Percentiles rank a stretch among this genome's conserved stretches.
These are phyloP conservation scores for Hydractinia symbiolongicarpus DNA, from an alignment of 30 jellyfish, hydroid and myxozoan species.

Conservation along the genomic window DNA sequence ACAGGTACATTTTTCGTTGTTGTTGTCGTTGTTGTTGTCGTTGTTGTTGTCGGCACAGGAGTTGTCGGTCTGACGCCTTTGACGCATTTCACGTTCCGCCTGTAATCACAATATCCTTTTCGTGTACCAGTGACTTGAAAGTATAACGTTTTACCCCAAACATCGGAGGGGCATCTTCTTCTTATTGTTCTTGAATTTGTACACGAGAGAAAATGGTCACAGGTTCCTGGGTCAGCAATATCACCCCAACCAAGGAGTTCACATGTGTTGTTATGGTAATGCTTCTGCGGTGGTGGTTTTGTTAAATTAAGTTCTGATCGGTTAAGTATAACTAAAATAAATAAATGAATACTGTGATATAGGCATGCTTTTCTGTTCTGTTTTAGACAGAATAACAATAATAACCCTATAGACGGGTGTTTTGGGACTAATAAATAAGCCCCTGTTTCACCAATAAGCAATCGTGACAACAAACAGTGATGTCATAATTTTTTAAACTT, in stretches of 20 bases:
- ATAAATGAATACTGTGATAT: not conserved
- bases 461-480: too few relatives aligned
- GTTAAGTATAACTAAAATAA: not conserved
- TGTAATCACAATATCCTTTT: not conserved
- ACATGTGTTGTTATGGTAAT: not conserved
- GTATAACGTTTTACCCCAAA: not conserved
- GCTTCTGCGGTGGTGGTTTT: constrained; percentile 1
- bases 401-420: too few relatives aligned
- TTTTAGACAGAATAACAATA: too few relatives aligned
- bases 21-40: too few relatives aligned
- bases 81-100: not conserved
- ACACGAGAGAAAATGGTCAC: not conserved
- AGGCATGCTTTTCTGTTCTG: too few relatives aligned
- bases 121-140: not conserved
- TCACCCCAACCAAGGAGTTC: constrained; percentile 2
- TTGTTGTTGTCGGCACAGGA: too few relatives aligned
- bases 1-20: too few relatives aligned
- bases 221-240: not conserved
- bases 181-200: constrained; percentile 3
- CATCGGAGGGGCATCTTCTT: not conserved
- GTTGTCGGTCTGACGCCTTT: not conserved
- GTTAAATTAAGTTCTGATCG: too few relatives aligned
- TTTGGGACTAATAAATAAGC: too few relatives aligned
- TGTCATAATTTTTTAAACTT: too few relatives aligned
- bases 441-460: too few relatives aligned